Base-by-base conservation (phyloP, 2,888 invertebrate species). In the Tineola bisselliella region DNA sequence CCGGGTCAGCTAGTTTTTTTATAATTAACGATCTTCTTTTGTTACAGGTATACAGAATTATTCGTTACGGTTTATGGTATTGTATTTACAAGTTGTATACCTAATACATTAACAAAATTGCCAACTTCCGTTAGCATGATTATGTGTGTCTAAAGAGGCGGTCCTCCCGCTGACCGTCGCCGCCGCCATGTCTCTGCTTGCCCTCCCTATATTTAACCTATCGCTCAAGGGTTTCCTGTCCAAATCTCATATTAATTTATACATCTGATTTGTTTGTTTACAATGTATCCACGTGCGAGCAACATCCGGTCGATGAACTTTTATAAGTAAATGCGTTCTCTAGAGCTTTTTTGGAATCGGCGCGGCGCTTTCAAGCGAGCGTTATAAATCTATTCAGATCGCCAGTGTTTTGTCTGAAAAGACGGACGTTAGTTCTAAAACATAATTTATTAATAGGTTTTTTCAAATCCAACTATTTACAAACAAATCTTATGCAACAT, bases 161-260 rank as follows among this genome's bases (percentile, higher is more conserved):
- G 48, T n/a, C 3, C 10, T 5, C 15, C 11, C 15, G 4, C 13
- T 48, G 48, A 56, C 25, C 56, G 33, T 19, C 31, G 31, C 10
- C 58, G 58, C 33, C 58, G 17, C 13, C 17, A 3, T 17, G 58
- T 58, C 58, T 31, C 15, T 31, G 6, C 15, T 1, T 12, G 31
- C 33, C 58, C n/a, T n/a, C n/a, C 19, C 56, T 56, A 58, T 58
- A 58, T 58, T 58, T 58, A 58, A 58, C 58, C 33, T n/a, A 17
- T 33, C 33, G 17, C 10, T 33, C 58, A 58, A 31, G 58, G 58
- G 58, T 58, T 58, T 58, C 58, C 58, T 58, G 33, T 15, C 33
- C 33, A 17, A 58, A 30, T 18, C 56, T 19, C 19, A 33, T 31
- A 58, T 58, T 31, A 58, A 58, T 58, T 58, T 17, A 58, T 58